Conservation (phyloP, 2,797 vertebrate species). For the Fistularia commersonii region DNA sequence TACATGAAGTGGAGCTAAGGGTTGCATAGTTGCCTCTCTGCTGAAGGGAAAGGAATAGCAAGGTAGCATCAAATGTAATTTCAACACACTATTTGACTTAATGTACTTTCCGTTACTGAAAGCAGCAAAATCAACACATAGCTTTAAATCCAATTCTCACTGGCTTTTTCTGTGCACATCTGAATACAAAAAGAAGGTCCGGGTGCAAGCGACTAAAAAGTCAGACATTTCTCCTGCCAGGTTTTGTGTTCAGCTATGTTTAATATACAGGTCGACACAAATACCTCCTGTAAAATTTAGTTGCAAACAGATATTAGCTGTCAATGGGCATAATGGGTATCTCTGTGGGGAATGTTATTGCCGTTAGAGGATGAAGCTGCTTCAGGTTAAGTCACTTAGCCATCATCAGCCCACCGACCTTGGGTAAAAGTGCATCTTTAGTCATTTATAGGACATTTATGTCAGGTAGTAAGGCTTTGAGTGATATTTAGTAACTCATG, state of each 20-base stretch:
- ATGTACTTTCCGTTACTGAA: background rate
- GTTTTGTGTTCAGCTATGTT: conserved; percentile 18
- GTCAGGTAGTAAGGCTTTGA: too few relatives aligned
- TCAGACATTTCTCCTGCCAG: background rate
- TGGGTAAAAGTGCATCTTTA: conserved; percentile 2
- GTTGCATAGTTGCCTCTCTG: too few relatives aligned
- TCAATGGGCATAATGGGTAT: conserved; percentile 32
- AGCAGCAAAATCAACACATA: conserved; percentile 10
- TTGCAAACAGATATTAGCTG: conserved; percentile 24
- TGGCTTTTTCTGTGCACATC: background rate
- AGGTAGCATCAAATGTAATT: too few relatives aligned
- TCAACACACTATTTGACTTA: too few relatives aligned
- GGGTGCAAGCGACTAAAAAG: too few relatives aligned
- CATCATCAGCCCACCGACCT: conserved; percentile 15
- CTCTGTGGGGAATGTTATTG: conserved; percentile 12
- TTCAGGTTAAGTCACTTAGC: conserved; percentile 36
- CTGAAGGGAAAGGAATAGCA: too few relatives aligned
- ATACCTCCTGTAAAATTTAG: background rate
- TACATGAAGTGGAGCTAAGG: too few relatives aligned
- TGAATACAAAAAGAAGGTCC: background rate
- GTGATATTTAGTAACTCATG: too few relatives aligned
- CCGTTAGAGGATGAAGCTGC: conserved; percentile 22
- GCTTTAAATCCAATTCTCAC: conserved; percentile 1
- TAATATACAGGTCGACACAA: conserved; percentile 6
- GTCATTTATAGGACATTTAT: too few relatives aligned